These are phyloP conservation scores for Hoplias malabaricus DNA, from an alignment of 2,113 vertebrate species.

Conservation along the genomic window DNA sequence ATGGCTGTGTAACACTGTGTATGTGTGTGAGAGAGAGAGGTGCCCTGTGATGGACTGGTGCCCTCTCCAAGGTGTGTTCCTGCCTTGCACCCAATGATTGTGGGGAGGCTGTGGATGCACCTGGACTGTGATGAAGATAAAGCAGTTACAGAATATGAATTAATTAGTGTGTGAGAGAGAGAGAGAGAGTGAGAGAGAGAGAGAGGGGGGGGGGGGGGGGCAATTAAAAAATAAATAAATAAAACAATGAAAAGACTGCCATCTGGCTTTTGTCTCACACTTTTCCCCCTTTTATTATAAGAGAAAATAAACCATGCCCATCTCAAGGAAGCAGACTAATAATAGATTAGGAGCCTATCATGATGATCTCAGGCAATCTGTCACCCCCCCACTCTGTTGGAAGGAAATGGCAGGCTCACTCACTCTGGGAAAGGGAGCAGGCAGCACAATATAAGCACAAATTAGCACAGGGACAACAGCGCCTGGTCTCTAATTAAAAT, in stretches of 20 bases:
- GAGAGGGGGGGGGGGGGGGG: background rate
- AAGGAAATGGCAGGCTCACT: constrained; percentile 18
- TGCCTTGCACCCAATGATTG: too few species aligned
- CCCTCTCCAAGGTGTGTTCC: too few species aligned
- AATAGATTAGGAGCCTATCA: constrained; percentile 45
- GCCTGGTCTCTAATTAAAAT: constrained; percentile 26
- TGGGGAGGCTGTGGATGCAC: too few species aligned
- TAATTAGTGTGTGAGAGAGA: too few species aligned
- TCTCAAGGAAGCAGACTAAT: constrained; percentile 42
- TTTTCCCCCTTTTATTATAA: constrained; percentile 23
- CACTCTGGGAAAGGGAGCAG: background rate
- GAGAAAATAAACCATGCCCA: constrained; percentile 22
- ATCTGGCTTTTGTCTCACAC: constrained; percentile 17
- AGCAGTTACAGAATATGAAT: too few species aligned
- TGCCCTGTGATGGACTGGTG: too few species aligned
- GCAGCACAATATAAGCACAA: background rate
- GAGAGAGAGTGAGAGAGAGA: background rate
- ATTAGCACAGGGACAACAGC: constrained; percentile 18
- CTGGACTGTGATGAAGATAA: too few species aligned
- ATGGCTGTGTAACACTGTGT: too few species aligned
- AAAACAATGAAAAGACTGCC: too few species aligned
- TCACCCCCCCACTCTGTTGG: constrained; percentile 40
- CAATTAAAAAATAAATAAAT: too few species aligned
- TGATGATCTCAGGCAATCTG: constrained; percentile 51
- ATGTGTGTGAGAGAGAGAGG: too few species aligned